Base-by-base conservation (phyloP, 1,140 invertebrate species). In the Pseudomyrmex pallidus region DNA sequence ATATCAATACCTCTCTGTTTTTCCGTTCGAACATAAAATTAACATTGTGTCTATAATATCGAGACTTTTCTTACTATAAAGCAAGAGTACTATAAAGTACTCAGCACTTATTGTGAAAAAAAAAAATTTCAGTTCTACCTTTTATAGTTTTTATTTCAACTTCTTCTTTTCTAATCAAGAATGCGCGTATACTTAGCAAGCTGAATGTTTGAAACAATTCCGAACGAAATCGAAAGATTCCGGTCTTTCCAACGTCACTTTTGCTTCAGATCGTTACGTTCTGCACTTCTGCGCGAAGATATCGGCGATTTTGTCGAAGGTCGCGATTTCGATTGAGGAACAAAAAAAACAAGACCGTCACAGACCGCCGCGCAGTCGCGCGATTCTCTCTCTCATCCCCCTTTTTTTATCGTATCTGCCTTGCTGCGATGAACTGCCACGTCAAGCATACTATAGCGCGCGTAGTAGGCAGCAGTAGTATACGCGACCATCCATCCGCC, bases 401-500 rank as follows among this genome's bases (percentile, higher is more conserved):
- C n/a, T 62, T 15, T 48, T 48, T 44, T 76, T 76, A 54, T 63
- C 35, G 20, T 52, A 63, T 35, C 20, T 54, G 12, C 15, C 48
- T 35, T n/a, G 46, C 7, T 48, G n/a, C 46, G 48, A 77, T 22
- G 17, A 77, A 77, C 61, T 13, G 48, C 10, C 73, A 22, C 22
- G 61, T 64, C 73, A 74, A 17, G 15, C 73, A 44, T 35, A 35
- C 4, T 35, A 44, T 17, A 46, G n/a, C 57, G 57, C 56, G 62
- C 62, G 74, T 77, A 76, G 61, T 76, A 77, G 61, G 22, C 15
- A 15, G n/a, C 67, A 67, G 48, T 77, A 66, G 48, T 74, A 74
- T 76, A 76, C 12, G 61, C 74, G 61, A 13, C 12, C 50, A 15
- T 44, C 46, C 2, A 15, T 22, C n/a, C 17, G 56, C 44, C 46